Conservation (phyloP, 1,140 invertebrate genomes). For the Aradophagus sp. region DNA sequence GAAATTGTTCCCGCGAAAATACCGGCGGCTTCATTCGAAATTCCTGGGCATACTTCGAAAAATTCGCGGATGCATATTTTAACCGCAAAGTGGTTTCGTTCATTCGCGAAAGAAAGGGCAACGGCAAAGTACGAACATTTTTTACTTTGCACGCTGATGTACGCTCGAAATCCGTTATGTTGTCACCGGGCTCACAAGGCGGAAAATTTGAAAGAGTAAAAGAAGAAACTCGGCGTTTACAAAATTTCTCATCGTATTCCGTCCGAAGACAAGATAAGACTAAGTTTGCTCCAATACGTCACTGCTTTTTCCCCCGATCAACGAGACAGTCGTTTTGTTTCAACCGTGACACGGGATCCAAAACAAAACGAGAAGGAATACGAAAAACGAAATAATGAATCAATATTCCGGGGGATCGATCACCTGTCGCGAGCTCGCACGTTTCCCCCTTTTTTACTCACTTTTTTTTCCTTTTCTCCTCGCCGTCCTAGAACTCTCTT, state of each 20-base stretch:
- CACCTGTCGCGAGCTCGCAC: no score
- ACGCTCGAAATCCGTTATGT: conserved; percentile 52
- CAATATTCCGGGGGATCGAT: no score
- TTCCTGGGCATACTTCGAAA: conserved; percentile 54
- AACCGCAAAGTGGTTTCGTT: conserved; percentile 61
- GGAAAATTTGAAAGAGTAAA: conserved; percentile 54
- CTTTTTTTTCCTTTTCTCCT: no score
- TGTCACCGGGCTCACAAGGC: conserved; percentile 49
- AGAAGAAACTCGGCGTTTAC: conserved; percentile 43
- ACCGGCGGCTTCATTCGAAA: conserved; percentile 49
- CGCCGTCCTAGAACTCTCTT: no score
- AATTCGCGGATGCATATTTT: conserved; percentile 63
- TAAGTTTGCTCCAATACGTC: no score
- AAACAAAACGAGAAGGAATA: no score
- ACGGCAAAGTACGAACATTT: conserved; percentile 57
- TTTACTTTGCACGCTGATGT: conserved; percentile 58
- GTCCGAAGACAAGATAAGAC: conserved; percentile 6
- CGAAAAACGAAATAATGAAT: no score
- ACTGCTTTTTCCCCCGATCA: no score
- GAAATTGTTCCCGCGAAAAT: conserved; percentile 49
- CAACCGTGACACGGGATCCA: no score
- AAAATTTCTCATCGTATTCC: conserved; percentile 44
- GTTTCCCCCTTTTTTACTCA: no score
- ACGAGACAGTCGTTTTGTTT: no score
- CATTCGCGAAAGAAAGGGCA: conserved; percentile 41